These are phyloP conservation scores for Chorisops tibialis DNA, from an alignment of 2,888 invertebrate genomes.

Conservation along the genomic window DNA sequence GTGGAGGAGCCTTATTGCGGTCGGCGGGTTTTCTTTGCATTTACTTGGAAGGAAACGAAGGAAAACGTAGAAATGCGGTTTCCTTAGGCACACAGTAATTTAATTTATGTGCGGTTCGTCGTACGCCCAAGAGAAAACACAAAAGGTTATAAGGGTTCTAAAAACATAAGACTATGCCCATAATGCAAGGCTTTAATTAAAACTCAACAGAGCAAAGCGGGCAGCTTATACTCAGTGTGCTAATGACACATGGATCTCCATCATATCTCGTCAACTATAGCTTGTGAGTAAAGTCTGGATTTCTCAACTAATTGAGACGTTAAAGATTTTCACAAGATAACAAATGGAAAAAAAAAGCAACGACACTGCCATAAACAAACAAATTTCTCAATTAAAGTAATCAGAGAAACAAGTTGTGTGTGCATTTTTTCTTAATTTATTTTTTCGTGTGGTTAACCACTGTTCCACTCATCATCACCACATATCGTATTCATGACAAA, in stretches of 20 bases:
- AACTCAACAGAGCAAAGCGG: not conserved
- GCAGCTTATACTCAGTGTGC: constrained; percentile 11
- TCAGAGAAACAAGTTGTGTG: too few relatives aligned
- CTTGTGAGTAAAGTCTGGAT: too few relatives aligned
- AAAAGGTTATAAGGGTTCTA: constrained; percentile 15
- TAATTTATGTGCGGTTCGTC: constrained; percentile 20
- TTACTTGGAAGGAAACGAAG: constrained; percentile 9
- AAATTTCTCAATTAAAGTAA: too few relatives aligned
- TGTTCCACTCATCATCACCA: too few relatives aligned
- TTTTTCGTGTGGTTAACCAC: too few relatives aligned
- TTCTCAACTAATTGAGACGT: not conserved
- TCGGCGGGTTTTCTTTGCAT: constrained; percentile 13
- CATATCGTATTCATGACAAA: too few relatives aligned
- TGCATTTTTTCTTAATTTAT: too few relatives aligned
- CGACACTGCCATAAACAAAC: too few relatives aligned
- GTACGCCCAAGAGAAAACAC: constrained; percentile 13
- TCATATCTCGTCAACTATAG: too few relatives aligned
- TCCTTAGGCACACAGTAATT: constrained; percentile 16
- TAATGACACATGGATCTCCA: constrained; percentile 5
- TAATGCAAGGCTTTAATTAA: constrained; percentile 19
- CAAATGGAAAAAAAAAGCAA: too few relatives aligned
- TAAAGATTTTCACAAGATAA: not conserved
- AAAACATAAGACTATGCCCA: not conserved
- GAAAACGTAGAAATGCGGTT: constrained; percentile 18
- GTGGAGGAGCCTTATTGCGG: constrained; percentile 12